Base-by-base conservation (phyloP, 2,113 vertebrate species). In the Sigmodon hispidus region DNA sequence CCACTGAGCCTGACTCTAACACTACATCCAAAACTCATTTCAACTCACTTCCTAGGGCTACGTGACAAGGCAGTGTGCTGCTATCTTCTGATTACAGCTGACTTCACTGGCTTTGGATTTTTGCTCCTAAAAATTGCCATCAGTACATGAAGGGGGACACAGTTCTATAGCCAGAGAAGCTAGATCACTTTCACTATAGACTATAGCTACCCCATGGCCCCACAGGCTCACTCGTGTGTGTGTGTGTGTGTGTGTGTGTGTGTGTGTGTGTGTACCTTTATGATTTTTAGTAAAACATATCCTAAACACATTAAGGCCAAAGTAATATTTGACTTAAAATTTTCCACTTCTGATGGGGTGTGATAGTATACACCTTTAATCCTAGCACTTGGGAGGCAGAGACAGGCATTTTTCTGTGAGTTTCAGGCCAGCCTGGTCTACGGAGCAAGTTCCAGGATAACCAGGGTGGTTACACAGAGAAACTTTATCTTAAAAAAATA, bases 181-280 rank as follows among this genome's bases (percentile, higher is more conserved):
- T 79, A 31, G 40, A 55, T 63, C 10, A 17, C 21, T 26, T 22
- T 4, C 48, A 8, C 55, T 19, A 31, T 0, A 3, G 22, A 8
- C 55, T 19, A 31, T 0, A 3, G 22, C 79, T 31, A 7, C 5
- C 4, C 5, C 48, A 24, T 40, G 34, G 57, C 17, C 57, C 67
- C 31, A 10, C 0, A 0, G 0, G 40, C 21, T 26, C 40, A 50
- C 10, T 13, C 40, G 10, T 59, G 24, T 29, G 9, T 29, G 24
- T 63, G 63, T 31, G 13, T 63, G 12, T 11, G 29, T 31, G 29
- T 29, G 17, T 11, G 34, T 2, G 1, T 63, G 7, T 65, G 26
- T 65, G 9, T 63, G 24, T 63, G 9, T 63, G 24, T 12, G 4
- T 59, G n/a, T n/a, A n/a, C n/a, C n/a, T n/a, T n/a, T n/a, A n/a